Evolutionary conservation across 30 jellyfish, hydroid and myxozoan genomes (phyloP).

Genomic region (Aurelia aurita complex sp. Pacific): DNA sequence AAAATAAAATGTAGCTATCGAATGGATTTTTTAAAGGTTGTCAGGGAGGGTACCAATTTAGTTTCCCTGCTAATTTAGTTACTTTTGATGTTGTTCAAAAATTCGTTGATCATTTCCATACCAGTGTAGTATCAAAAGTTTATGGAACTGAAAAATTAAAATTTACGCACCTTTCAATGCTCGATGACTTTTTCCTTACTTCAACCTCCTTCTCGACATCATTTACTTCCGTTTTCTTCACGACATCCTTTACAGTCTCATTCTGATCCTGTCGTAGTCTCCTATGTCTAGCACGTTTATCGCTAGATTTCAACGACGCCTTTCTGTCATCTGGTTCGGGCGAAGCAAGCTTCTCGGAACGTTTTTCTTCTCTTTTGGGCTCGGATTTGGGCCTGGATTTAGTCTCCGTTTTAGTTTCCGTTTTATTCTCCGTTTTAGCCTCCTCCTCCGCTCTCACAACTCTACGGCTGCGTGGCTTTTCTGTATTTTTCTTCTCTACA

Average conservation of each 20-base stretch:
- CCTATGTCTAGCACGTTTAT: conserved; percentile 67
- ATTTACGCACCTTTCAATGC: conserved; percentile 25
- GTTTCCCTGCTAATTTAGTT: too few species aligned
- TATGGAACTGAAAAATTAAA: not conserved
- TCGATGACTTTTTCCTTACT: conserved; percentile 49
- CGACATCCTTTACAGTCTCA: conserved; percentile 40
- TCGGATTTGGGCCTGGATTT: conserved; percentile 28
- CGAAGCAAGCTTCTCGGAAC: not conserved
- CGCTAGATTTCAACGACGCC: conserved; percentile 45
- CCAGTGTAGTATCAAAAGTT: too few species aligned
- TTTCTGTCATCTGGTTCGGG: conserved; percentile 32
- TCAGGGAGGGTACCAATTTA: too few species aligned
- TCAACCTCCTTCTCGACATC: conserved; percentile 16
- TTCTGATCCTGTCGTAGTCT: conserved; percentile 68
- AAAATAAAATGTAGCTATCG: too few species aligned
- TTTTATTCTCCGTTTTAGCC: not conserved
- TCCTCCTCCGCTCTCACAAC: conserved; percentile 16
- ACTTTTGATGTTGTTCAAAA: too few species aligned
- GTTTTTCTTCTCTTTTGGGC: not conserved
- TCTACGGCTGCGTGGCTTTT: conserved; percentile 58
- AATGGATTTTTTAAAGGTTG: too few species aligned
- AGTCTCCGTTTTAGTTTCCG: not conserved
- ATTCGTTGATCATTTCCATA: too few species aligned
- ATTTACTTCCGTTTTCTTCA: conserved; percentile 31
- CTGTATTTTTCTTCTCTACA: conserved; percentile 25